phyloP scores from a whole-genome alignment of 1,140 invertebrate species.

The Danaus plexippus region DNA sequence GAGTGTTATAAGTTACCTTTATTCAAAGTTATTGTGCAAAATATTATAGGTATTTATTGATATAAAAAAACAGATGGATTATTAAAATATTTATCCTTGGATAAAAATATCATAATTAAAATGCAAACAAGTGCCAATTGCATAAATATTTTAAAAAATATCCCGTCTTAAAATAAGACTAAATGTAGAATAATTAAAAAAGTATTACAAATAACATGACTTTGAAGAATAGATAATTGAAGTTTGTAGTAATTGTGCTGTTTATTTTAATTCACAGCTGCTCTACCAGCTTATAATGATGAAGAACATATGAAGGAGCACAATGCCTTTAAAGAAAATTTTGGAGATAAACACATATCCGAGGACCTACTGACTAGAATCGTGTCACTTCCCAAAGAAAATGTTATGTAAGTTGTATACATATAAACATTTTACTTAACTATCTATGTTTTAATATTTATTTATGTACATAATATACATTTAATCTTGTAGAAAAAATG shows the following conservation, averaged over 20 bases:
- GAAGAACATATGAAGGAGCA: constrained; percentile 32
- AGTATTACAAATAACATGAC: not conserved
- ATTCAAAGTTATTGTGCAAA: no score
- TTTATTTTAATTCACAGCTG: constrained; percentile 15
- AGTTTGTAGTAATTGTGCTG: no score
- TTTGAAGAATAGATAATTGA: not conserved
- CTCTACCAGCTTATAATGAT: constrained; percentile 33
- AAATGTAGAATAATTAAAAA: constrained; percentile 1
- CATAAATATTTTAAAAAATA: no score
- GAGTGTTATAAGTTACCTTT: no score
- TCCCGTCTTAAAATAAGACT: constrained; percentile 16
- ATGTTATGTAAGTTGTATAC: constrained; percentile 20
- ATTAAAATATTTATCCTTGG: no score
- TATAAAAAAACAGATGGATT: no score
- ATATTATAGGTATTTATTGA: no score
- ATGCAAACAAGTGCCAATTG: no score
- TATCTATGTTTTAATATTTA: not conserved
- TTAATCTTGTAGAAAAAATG: constrained; percentile 9
- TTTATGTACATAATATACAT: no score
- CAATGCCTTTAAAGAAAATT: constrained; percentile 25
- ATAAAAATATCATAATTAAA: no score
- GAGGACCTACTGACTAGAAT: constrained; percentile 23
- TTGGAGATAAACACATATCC: constrained; percentile 26
- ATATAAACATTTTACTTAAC: constrained; percentile 8
- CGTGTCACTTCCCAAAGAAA: constrained; percentile 14